A percentile compares a stretch with the other conserved stretches of the same genome.
These are phyloP conservation scores for Dolichomitus sp. DNA, from an alignment of 2,888 invertebrate species.

Conservation along the genomic window DNA sequence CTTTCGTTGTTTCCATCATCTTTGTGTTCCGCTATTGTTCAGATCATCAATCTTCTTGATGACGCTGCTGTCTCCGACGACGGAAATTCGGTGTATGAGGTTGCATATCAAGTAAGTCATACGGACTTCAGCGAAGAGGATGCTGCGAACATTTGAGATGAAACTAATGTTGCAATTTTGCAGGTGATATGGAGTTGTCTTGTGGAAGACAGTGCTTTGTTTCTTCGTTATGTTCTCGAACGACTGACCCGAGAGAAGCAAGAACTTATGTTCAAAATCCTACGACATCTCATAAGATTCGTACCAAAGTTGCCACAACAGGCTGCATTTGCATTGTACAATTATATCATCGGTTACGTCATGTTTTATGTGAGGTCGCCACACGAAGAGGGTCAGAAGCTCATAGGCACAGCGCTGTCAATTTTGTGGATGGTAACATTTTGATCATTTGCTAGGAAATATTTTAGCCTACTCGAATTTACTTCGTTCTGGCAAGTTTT, in stretches of 20 bases:
- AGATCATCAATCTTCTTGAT: conserved; percentile 97
- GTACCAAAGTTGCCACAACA: conserved; percentile 98
- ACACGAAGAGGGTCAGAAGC: conserved; percentile 97
- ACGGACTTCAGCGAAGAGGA: neutral
- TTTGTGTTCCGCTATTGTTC: conserved; percentile 97
- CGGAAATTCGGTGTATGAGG: conserved; percentile 98
- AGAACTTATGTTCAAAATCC: conserved; percentile 97
- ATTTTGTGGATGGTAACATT: conserved; percentile 96
- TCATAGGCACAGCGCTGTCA: conserved; percentile 97
- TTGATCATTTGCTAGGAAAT: neutral
- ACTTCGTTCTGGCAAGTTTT: neutral
- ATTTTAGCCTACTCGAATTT: neutral
- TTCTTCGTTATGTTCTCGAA: conserved; percentile 98
- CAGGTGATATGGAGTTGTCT: conserved; percentile 99
- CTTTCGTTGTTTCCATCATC: conserved; percentile 99
- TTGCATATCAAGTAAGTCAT: conserved; percentile 94
- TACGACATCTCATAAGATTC: conserved; percentile 97
- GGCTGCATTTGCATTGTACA: conserved; percentile 99
- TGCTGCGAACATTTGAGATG: neutral
- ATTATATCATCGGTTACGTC: conserved; percentile 99
- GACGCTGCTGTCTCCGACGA: conserved; percentile 98
- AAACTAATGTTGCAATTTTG: neutral
- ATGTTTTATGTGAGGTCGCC: conserved; percentile 99
- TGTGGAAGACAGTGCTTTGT: conserved; percentile 98
- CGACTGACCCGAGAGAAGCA: conserved; percentile 97